phyloP scores from a whole-genome alignment of 2,113 vertebrate species.

The Apodemus sylvaticus region DNA sequence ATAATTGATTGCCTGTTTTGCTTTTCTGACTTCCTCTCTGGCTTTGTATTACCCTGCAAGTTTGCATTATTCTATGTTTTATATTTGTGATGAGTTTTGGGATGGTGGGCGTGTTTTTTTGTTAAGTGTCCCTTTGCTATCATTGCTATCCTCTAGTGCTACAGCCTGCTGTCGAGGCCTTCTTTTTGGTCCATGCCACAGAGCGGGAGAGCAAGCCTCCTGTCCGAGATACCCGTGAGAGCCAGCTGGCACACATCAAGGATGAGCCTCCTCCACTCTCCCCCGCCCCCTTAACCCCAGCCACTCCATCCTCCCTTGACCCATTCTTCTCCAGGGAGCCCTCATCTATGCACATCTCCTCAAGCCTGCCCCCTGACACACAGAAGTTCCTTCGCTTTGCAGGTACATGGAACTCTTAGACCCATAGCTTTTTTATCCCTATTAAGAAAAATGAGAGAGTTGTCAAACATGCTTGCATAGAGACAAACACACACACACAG shows the following conservation, averaged over 20 bases:
- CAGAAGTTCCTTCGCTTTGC: conserved; percentile 97
- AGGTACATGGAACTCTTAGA: conserved; percentile 82
- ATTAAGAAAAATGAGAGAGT: background rate
- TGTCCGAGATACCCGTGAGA: conserved; percentile 94
- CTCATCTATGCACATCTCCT: conserved; percentile 96
- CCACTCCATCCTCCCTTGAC: conserved; percentile 94
- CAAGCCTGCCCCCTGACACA: conserved; percentile 95
- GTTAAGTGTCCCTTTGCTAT: conserved; percentile 16
- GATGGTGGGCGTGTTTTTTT: background rate
- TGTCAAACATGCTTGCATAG: too few relatives aligned
- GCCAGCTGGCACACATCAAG: conserved; percentile 96
- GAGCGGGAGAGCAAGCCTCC: conserved; percentile 96
- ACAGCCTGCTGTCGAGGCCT: conserved; percentile 95
- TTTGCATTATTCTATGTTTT: conserved; percentile 9
- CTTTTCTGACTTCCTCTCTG: conserved; percentile 23
- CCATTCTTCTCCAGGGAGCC: conserved; percentile 96
- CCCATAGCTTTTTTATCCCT: conserved; percentile 18
- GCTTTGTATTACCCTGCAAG: background rate
- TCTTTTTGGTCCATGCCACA: conserved; percentile 96
- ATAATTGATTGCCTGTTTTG: background rate
- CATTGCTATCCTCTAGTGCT: conserved; percentile 85
- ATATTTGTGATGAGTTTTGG: background rate
- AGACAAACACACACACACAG: background rate
- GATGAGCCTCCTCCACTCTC: conserved; percentile 95
- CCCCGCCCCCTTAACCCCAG: conserved; percentile 94